These are phyloP conservation scores for Archips xylosteana DNA, from an alignment of 2,888 invertebrate species.

Conservation along the genomic window DNA sequence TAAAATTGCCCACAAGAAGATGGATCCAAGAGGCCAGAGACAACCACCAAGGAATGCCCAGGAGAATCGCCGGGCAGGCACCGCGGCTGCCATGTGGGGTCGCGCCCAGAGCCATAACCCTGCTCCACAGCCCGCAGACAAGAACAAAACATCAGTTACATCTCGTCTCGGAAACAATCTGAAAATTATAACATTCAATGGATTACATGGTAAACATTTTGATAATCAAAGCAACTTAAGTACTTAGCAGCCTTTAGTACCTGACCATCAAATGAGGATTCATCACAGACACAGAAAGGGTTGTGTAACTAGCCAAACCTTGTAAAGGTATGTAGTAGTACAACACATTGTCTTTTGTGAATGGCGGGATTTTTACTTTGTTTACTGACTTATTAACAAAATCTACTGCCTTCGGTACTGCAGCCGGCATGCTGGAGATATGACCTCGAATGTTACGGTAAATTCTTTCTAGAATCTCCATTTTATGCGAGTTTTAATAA, in stretches of 20 bases:
- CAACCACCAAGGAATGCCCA: constrained; percentile 92
- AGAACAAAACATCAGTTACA: constrained; percentile 92
- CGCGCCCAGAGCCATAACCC: constrained; percentile 93
- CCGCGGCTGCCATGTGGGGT: constrained; percentile 89
- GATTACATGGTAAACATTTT: not conserved
- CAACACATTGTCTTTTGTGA: constrained; percentile 89
- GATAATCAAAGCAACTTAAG: constrained; percentile 38
- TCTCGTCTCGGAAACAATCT: constrained; percentile 91
- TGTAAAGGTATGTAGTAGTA: constrained; percentile 91
- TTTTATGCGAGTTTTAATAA: constrained; percentile 48
- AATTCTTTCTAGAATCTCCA: constrained; percentile 77
- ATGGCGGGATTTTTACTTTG: constrained; percentile 85
- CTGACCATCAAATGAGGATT: constrained; percentile 91
- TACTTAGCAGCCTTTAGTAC: constrained; percentile 62
- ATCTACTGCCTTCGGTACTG: constrained; percentile 70
- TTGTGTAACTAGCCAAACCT: constrained; percentile 91
- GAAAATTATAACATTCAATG: constrained; percentile 58
- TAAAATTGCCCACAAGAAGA: constrained; percentile 94
- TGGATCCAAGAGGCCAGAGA: constrained; percentile 95
- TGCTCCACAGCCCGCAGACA: constrained; percentile 92
- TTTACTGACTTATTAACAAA: constrained; percentile 70
- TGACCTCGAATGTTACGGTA: constrained; percentile 66
- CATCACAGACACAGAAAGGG: constrained; percentile 93
- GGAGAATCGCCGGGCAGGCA: constrained; percentile 86
- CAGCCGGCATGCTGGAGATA: constrained; percentile 61